A percentile compares a stretch with the other conserved stretches of the same genome.
phyloP scores from a whole-genome alignment of 1,140 invertebrate species.

The Andrena cerasifolii region DNA sequence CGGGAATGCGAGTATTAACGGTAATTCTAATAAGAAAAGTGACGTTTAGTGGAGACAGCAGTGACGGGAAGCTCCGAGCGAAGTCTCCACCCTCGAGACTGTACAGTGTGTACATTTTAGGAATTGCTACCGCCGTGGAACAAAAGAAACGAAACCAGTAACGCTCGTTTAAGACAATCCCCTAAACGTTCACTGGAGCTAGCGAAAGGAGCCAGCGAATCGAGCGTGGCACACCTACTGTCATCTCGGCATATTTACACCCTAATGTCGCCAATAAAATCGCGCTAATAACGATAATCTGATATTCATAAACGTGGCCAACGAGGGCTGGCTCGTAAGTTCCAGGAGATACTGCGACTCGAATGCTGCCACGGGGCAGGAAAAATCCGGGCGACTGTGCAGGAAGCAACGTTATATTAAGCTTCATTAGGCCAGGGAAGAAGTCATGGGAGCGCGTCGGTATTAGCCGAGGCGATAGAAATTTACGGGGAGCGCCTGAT shows the following conservation, averaged over 20 bases:
- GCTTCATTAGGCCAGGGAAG: constrained; percentile 25
- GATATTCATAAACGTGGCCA: constrained; percentile 62
- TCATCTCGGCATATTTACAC: constrained; percentile 54
- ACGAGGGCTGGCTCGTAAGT: constrained; percentile 53
- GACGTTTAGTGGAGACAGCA: too few relatives aligned
- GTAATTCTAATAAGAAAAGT: not conserved
- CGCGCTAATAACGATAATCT: constrained; percentile 70
- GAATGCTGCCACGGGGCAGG: not conserved
- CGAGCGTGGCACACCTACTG: constrained; percentile 48
- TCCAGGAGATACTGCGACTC: constrained; percentile 51
- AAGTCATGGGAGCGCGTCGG: not conserved
- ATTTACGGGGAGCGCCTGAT: constrained; percentile 26
- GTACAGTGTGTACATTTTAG: too few relatives aligned
- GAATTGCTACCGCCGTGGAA: too few relatives aligned
- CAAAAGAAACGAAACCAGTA: not conserved
- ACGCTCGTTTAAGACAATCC: constrained; percentile 18
- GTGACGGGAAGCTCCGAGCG: not conserved
- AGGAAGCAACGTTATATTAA: constrained; percentile 48
- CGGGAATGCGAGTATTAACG: not conserved
- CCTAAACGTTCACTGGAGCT: constrained; percentile 10
- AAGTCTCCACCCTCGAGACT: too few relatives aligned
- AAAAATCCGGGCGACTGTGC: constrained; percentile 16
- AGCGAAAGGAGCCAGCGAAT: constrained; percentile 34
- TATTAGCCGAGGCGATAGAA: constrained; percentile 6
- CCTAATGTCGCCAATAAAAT: constrained; percentile 65